Evolutionary conservation across 2,888 invertebrate species (phyloP).

Genomic region (Erebia aethiops): DNA sequence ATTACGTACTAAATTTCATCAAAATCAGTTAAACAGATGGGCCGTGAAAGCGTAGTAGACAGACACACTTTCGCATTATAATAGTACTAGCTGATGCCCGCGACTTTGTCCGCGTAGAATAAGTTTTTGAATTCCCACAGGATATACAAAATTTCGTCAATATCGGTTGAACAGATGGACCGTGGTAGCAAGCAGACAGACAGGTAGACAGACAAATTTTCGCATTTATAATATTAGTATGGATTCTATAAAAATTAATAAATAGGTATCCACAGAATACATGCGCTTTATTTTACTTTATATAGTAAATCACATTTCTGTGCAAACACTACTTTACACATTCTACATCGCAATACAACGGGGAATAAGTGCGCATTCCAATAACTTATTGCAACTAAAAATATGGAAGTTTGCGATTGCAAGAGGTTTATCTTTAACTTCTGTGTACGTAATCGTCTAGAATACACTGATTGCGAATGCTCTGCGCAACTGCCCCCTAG

Average conservation of each 20-base stretch:
- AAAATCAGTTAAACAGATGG: too few relatives aligned
- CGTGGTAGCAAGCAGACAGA: too few relatives aligned
- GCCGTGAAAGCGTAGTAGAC: too few relatives aligned
- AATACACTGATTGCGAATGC: background rate
- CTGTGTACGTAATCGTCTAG: background rate
- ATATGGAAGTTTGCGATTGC: background rate
- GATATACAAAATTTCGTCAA: too few relatives aligned
- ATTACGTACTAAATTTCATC: too few relatives aligned
- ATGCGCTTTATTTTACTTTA: slow-evolving; percentile 13
- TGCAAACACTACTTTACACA: slow-evolving; percentile 24
- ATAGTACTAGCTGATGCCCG: too few relatives aligned
- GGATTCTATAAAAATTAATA: slow-evolving; percentile 20
- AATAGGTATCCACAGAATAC: slow-evolving; percentile 21
- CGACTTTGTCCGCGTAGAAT: too few relatives aligned
- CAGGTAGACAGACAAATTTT: too few relatives aligned
- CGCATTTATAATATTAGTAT: too few relatives aligned
- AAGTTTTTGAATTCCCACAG: too few relatives aligned
- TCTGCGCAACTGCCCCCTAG: background rate
- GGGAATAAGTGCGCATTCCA: background rate
- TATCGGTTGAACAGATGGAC: too few relatives aligned
- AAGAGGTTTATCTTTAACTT: background rate
- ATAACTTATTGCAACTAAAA: background rate
- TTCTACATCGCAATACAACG: slow-evolving; percentile 8
- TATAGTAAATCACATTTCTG: slow-evolving; percentile 5
- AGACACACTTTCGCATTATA: too few relatives aligned